phyloP scores from a whole-genome alignment of 2,797 vertebrate genomes.

The Chelidonichthys spinosus region DNA sequence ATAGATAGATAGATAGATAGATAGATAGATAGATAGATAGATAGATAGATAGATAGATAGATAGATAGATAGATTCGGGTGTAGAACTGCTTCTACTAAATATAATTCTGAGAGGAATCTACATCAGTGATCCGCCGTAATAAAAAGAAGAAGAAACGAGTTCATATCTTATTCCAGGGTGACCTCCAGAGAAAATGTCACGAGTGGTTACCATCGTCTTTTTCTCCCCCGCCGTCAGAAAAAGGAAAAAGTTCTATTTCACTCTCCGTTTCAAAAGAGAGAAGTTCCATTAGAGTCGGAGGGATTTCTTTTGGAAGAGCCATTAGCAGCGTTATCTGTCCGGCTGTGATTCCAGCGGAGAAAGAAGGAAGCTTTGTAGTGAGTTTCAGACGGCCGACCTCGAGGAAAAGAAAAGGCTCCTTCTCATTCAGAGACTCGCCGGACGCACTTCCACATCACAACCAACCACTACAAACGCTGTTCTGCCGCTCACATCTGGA shows the following conservation, averaged over 20 bases:
- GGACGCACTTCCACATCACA: background rate
- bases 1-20: no score
- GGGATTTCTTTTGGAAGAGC: conserved; percentile 32
- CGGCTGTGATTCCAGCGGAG: conserved; percentile 22
- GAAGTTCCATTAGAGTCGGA: conserved; percentile 40
- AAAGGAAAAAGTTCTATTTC: conserved; percentile 15
- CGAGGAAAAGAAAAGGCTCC: conserved; percentile 8
- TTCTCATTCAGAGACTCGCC: conserved; percentile 5
- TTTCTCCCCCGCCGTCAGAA: conserved; percentile 9
- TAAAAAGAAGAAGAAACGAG: background rate
- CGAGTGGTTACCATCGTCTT: background rate
- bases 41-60: no score
- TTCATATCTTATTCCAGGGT: background rate
- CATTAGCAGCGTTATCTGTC: conserved; percentile 46
- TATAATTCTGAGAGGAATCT: background rate
- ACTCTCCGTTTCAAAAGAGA: conserved; percentile 38
- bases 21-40: no score
- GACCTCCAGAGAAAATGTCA: conserved; percentile 34
- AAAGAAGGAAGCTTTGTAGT: conserved; percentile 38
- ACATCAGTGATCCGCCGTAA: background rate
- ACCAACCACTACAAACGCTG: background rate
- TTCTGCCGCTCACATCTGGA: background rate
- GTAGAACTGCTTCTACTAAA: conserved; percentile 10
- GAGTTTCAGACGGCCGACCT: conserved; percentile 11
- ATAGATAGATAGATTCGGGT: conserved; percentile 1